Conservation (phyloP, 1,140 invertebrate species). For the Bathynomus jamesi region DNA sequence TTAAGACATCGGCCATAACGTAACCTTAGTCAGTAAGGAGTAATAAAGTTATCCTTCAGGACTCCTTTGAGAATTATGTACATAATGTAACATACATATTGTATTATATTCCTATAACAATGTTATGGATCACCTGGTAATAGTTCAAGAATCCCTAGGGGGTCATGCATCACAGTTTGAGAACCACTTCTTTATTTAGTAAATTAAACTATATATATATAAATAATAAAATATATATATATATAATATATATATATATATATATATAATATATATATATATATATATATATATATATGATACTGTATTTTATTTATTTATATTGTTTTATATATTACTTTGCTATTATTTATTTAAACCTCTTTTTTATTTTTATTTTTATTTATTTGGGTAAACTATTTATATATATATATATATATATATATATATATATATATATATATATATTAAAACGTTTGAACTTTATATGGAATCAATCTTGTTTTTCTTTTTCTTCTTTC, state of each 20-base stretch:
- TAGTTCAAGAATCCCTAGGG: too few relatives aligned
- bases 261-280: not conserved
- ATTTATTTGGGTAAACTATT: not conserved
- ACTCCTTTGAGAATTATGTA: not conserved
- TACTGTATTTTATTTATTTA: not conserved
- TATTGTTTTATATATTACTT: not conserved
- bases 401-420: not conserved
- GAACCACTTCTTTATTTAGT: not conserved
- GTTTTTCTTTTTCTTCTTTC: not conserved
- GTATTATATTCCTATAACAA: not conserved
- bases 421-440: not conserved
- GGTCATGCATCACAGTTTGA: not conserved
- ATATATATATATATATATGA: not conserved
- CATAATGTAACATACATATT: not conserved
- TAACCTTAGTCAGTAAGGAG: not conserved
- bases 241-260: not conserved
- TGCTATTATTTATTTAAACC: not conserved
- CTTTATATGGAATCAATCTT: not conserved
- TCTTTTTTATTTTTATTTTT: not conserved
- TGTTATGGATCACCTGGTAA: too few relatives aligned
- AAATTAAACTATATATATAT: not conserved
- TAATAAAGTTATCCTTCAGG: not conserved
- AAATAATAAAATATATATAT: not conserved
- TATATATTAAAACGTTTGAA: not conserved
- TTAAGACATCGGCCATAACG: not conserved